Percentiles rank a stretch among this genome's conserved stretches.
Conservation (phyloP, 2,113 vertebrate species). For the Malurus alboscapulatus region DNA sequence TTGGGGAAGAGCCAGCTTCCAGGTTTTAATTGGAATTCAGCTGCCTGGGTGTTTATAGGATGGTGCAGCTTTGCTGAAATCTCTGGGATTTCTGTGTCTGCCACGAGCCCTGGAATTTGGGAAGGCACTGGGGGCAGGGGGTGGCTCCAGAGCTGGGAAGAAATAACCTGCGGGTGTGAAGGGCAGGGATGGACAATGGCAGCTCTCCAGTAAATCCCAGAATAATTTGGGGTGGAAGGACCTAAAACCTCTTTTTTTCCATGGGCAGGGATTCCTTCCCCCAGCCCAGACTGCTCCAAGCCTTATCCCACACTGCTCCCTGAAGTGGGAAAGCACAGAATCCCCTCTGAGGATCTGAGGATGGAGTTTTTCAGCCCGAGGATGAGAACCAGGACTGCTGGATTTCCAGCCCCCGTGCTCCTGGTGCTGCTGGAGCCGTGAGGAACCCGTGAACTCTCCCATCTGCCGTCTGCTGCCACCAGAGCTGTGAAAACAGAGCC, state of each 20-base stretch:
- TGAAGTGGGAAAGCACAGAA: background rate
- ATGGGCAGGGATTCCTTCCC: background rate
- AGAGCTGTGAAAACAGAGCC: background rate
- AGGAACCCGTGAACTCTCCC: background rate
- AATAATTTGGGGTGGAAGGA: background rate
- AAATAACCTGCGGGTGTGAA: rapidly evolving
- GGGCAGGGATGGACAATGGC: background rate
- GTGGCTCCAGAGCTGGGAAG: background rate
- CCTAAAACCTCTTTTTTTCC: background rate
- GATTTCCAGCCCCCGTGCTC: rapidly evolving
- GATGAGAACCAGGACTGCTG: background rate
- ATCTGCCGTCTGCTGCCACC: background rate
- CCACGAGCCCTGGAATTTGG: rapidly evolving
- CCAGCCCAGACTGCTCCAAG: background rate
- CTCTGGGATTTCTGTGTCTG: background rate
- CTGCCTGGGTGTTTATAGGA: background rate
- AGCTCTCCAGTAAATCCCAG: background rate
- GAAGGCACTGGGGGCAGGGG: rapidly evolving
- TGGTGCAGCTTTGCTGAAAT: background rate
- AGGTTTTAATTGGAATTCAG: background rate
- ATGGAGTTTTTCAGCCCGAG: background rate
- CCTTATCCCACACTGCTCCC: background rate
- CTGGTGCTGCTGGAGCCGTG: rapidly evolving
- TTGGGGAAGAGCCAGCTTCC: background rate
- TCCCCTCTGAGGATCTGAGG: rapidly evolving